These are phyloP conservation scores for Microtus montanus DNA, from an alignment of 2,113 vertebrate genomes.

Conservation along the genomic window DNA sequence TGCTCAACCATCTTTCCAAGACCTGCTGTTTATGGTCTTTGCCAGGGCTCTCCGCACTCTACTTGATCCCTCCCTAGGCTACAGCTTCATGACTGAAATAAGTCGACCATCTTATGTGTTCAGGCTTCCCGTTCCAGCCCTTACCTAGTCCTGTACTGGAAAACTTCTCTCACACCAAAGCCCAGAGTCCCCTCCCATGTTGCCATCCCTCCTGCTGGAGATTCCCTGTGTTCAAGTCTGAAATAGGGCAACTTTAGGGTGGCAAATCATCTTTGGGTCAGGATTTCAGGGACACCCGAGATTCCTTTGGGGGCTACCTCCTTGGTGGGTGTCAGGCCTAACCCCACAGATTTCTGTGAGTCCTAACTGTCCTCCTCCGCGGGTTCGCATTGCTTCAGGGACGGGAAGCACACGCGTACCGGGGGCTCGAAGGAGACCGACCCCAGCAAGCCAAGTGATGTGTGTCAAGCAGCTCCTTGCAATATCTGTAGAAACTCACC, in stretches of 20 bases:
- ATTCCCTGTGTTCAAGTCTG: not conserved
- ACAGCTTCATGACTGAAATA: no score
- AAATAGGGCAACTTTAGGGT: no score
- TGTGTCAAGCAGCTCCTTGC: constrained; percentile 77
- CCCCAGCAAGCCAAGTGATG: constrained; percentile 63
- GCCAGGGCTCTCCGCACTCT: not conserved
- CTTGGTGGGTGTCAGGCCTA: not conserved
- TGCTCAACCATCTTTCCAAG: not conserved
- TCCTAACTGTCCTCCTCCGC: not conserved
- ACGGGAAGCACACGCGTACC: not conserved
- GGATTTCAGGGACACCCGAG: not conserved
- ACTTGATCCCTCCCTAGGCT: not conserved
- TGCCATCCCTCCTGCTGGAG: not conserved
- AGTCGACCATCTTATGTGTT: not conserved
- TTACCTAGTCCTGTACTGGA: not conserved
- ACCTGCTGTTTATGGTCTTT: not conserved
- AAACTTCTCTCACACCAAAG: not conserved
- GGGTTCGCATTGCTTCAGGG: not conserved
- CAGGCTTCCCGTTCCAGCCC: not conserved
- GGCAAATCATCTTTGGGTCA: fast-evolving
- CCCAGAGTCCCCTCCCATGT: not conserved
- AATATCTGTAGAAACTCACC: constrained; percentile 73
- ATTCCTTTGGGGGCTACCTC: constrained; percentile 62
- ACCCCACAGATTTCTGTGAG: not conserved
- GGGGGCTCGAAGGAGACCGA: not conserved